phyloP scores from a whole-genome alignment of 2,797 vertebrate genomes.

The Halcyon chelicuti region DNA sequence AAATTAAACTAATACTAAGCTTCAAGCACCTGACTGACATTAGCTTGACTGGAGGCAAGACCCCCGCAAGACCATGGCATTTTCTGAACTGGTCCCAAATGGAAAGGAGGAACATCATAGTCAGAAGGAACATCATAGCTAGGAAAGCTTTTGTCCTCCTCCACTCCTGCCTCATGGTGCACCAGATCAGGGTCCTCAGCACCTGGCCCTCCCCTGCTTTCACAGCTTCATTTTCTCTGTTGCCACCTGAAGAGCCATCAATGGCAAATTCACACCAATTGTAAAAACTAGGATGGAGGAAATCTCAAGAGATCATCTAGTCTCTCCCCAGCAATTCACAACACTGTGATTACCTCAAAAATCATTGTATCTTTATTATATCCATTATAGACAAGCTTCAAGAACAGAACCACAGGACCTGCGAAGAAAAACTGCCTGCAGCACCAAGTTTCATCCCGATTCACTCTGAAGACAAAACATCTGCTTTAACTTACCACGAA shows the following conservation, averaged over 20 bases:
- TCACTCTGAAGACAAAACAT: neutral
- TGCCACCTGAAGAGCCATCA: neutral
- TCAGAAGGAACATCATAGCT: fast-evolving
- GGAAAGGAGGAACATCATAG: too few relatives aligned
- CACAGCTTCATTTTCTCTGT: neutral
- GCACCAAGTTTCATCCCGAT: neutral
- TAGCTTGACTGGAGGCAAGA: neutral
- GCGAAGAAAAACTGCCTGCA: neutral
- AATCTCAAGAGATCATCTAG: neutral
- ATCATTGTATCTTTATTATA: neutral
- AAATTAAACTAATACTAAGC: neutral
- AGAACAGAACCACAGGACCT: neutral
- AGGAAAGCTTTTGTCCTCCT: neutral
- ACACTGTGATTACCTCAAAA: neutral
- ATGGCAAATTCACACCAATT: neutral
- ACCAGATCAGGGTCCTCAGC: neutral
- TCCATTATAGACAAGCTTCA: neutral
- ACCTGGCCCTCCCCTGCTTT: neutral
- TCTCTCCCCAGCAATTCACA: neutral
- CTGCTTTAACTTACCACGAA: neutral
- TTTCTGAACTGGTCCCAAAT: neutral
- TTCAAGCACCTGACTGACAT: neutral
- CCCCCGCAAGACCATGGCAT: fast-evolving
- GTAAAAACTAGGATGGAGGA: neutral
- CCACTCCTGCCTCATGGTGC: neutral